Evolutionary conservation across 1,140 invertebrate species (phyloP).

Genomic region (Aporrectodea caliginosa): DNA sequence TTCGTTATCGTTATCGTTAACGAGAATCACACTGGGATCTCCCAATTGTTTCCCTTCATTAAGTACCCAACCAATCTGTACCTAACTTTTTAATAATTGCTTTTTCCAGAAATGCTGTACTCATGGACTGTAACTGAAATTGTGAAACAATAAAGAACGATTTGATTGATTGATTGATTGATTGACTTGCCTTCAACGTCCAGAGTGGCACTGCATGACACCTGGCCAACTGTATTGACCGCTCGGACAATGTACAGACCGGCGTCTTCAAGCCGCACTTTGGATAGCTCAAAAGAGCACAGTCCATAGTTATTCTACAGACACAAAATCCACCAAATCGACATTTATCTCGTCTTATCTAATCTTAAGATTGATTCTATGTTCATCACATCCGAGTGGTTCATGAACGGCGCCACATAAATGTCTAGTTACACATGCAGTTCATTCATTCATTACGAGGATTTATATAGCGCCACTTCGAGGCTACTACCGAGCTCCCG

Average conservation of each 20-base stretch:
- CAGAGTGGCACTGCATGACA: conserved; percentile 41
- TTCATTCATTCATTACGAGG: too few relatives aligned
- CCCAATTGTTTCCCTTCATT: not conserved
- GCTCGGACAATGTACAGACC: conserved; percentile 82
- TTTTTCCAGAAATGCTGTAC: not conserved
- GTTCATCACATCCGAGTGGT: too few relatives aligned
- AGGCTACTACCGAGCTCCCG: too few relatives aligned
- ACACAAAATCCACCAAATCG: not conserved
- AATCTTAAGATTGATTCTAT: too few relatives aligned
- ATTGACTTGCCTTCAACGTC: conserved; percentile 43
- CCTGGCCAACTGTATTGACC: conserved; percentile 62
- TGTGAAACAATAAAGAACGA: not conserved
- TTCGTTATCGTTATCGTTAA: not conserved
- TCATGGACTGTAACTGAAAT: not conserved
- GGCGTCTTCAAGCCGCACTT: conserved; percentile 60
- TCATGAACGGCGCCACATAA: too few relatives aligned
- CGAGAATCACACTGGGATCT: not conserved
- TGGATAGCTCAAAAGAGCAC: conserved; percentile 44
- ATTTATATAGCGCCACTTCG: too few relatives aligned
- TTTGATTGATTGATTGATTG: not conserved
- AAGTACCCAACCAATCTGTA: too few relatives aligned
- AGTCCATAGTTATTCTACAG: conserved; percentile 51
- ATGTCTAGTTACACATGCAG: too few relatives aligned
- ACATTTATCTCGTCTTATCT: too few relatives aligned
- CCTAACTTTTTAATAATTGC: too few relatives aligned